Conservation (phyloP, 2,888 invertebrate genomes). For the Tenodera sinensis region DNA sequence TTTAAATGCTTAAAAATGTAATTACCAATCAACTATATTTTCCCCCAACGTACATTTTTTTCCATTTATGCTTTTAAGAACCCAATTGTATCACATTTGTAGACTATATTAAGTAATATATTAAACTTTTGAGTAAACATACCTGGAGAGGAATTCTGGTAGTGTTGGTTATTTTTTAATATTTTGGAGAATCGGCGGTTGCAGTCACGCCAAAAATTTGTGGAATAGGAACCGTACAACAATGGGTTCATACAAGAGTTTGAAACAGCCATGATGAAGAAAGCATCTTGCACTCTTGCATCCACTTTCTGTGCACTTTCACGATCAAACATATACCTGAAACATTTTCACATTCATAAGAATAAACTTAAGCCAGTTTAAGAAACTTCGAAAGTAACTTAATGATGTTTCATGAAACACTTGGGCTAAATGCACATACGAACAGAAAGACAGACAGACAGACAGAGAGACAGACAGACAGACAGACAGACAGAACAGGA, state of each 20-base stretch:
- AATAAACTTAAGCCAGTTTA: no score
- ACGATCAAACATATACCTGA: conserved; percentile 68
- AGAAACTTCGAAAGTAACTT: no score
- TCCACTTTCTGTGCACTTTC: conserved; percentile 63
- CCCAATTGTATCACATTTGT: no score
- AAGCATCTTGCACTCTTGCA: conserved; percentile 60
- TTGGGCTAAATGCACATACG: no score
- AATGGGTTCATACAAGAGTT: conserved; percentile 78
- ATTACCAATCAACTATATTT: no score
- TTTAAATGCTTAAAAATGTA: no score
- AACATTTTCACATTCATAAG: conserved; percentile 23
- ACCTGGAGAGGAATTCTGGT: not conserved
- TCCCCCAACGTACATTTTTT: no score
- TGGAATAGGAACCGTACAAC: conserved; percentile 69
- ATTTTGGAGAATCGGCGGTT: conserved; percentile 37
- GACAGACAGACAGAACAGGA: no score
- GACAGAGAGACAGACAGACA: no score
- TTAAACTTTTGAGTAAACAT: not conserved
- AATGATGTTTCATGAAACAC: no score
- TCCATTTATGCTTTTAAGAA: no score
- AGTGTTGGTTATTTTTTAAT: not conserved
- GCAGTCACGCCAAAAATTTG: conserved; percentile 52
- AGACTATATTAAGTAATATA: not conserved
- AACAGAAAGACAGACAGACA: no score
- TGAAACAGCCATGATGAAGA: conserved; percentile 76